A percentile compares a stretch with the other conserved stretches of the same genome.
phyloP scores from a whole-genome alignment of 1,140 invertebrate species.

The Ips typographus region DNA sequence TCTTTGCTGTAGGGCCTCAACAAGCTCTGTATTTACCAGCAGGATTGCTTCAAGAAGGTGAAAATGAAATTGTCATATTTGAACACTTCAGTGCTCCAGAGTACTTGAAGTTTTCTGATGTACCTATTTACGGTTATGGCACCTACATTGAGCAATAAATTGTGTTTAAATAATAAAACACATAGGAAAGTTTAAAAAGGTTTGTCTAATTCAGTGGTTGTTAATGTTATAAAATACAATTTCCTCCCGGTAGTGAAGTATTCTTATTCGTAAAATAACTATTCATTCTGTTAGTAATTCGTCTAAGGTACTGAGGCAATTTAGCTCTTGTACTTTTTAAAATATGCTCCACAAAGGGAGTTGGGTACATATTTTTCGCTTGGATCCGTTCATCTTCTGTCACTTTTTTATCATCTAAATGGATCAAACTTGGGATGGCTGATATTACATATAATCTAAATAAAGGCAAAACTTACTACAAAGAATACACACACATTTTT shows the following conservation, averaged over 20 bases:
- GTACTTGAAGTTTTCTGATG: conserved; percentile 36
- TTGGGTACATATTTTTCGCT: conserved; percentile 60
- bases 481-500: background rate
- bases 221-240: background rate
- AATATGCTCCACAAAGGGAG: conserved; percentile 14
- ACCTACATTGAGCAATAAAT: conserved; percentile 45
- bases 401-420: conserved; percentile 66
- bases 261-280: conserved; percentile 13
- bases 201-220: background rate
- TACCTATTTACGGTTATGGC: conserved; percentile 40
- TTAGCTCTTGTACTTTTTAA: conserved; percentile 15
- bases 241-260: background rate
- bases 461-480: conserved; percentile 22
- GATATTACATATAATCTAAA: conserved; percentile 70
- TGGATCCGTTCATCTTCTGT: conserved; percentile 63
- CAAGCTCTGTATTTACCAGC: conserved; percentile 62
- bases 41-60: conserved; percentile 55
- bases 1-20: conserved; percentile 59
- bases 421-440: conserved; percentile 63
- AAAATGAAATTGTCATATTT: conserved; percentile 54
- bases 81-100: conserved; percentile 47
- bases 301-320: conserved; percentile 20
- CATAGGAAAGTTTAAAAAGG: background rate
- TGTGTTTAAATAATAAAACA: background rate
- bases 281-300: conserved; percentile 10